phyloP scores from a whole-genome alignment of 2,113 vertebrate species.

The Apodemus sylvaticus region DNA sequence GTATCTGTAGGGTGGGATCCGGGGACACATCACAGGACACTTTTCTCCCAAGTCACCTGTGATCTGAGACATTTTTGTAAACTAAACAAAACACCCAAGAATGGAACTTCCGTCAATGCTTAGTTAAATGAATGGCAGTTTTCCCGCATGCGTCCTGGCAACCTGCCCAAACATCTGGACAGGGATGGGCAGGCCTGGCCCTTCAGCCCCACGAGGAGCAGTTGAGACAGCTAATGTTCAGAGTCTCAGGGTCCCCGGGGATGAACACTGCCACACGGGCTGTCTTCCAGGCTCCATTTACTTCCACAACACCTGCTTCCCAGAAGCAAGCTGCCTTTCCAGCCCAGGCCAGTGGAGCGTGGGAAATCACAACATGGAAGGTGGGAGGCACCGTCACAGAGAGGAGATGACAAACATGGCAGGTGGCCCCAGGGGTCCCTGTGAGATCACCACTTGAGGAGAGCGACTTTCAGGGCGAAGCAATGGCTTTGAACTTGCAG shows the following conservation, averaged over 20 bases:
- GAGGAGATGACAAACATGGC: background rate
- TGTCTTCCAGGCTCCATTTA: conserved; percentile 81
- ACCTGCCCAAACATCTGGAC: conserved; percentile 85
- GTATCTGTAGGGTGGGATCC: rapidly evolving
- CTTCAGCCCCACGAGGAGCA: conserved; percentile 71
- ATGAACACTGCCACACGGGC: conserved; percentile 73
- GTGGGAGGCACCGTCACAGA: background rate
- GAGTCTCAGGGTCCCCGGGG: conserved; percentile 79
- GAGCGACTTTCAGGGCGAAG: background rate
- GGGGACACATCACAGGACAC: rapidly evolving
- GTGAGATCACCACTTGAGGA: background rate
- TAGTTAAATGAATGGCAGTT: conserved; percentile 78
- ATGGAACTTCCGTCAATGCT: conserved; percentile 59
- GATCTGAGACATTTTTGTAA: conserved; percentile 32
- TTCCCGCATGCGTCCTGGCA: conserved; percentile 64
- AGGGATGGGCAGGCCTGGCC: conserved; percentile 80
- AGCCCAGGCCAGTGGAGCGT: conserved; percentile 77
- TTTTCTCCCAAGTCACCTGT: background rate
- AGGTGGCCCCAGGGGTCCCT: background rate
- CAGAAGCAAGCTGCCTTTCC: conserved; percentile 83
- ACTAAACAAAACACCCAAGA: conserved; percentile 40
- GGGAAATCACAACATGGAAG: conserved; percentile 65
- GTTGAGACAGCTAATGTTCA: conserved; percentile 78
- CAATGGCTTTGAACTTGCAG: rapidly evolving
- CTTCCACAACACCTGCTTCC: conserved; percentile 86